A percentile compares a stretch with the other conserved stretches of the same genome.
These are phyloP conservation scores for Teleogryllus occipitalis DNA, from an alignment of 1,140 invertebrate species.

Conservation along the genomic window DNA sequence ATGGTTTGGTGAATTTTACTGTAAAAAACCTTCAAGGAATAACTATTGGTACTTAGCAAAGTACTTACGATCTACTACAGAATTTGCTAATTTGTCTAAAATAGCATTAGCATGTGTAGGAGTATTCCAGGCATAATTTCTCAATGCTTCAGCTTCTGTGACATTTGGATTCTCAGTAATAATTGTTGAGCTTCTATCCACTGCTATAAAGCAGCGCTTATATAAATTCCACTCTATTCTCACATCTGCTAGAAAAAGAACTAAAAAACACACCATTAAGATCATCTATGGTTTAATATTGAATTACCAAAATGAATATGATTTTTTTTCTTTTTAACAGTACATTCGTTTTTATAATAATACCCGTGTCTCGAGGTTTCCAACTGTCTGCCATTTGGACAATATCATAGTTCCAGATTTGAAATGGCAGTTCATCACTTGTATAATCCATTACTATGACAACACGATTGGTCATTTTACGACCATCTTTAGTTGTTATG, in stretches of 20 bases:
- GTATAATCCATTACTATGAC: slow-evolving; percentile 45
- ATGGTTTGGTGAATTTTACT: no score
- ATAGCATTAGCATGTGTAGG: slow-evolving; percentile 24
- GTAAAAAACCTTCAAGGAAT: no score
- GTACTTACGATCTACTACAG: slow-evolving; percentile 31
- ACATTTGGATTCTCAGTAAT: slow-evolving; percentile 40
- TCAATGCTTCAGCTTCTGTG: slow-evolving; percentile 31
- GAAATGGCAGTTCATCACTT: slow-evolving; percentile 36
- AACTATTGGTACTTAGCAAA: no score
- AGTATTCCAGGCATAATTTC: slow-evolving; percentile 28
- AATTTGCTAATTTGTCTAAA: slow-evolving; percentile 27
- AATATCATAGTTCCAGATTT: slow-evolving; percentile 40
- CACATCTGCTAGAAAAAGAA: slow-evolving; percentile 39
- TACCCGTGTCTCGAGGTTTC: slow-evolving; percentile 33
- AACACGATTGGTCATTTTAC: slow-evolving; percentile 37
- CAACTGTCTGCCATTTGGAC: slow-evolving; percentile 33
- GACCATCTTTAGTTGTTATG: slow-evolving; percentile 30
- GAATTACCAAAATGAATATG: background rate
- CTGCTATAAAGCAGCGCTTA: slow-evolving; percentile 35
- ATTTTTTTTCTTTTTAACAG: slow-evolving; percentile 26
- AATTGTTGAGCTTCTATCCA: slow-evolving; percentile 30
- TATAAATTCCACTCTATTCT: slow-evolving; percentile 35
- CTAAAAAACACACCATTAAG: slow-evolving; percentile 25
- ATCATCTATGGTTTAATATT: background rate
- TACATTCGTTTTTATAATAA: slow-evolving; percentile 34